Evolutionary conservation across 2,888 invertebrate genomes (phyloP), one percentile per base, ranked within the genome.

Genomic region (Malacosoma neustria): DNA sequence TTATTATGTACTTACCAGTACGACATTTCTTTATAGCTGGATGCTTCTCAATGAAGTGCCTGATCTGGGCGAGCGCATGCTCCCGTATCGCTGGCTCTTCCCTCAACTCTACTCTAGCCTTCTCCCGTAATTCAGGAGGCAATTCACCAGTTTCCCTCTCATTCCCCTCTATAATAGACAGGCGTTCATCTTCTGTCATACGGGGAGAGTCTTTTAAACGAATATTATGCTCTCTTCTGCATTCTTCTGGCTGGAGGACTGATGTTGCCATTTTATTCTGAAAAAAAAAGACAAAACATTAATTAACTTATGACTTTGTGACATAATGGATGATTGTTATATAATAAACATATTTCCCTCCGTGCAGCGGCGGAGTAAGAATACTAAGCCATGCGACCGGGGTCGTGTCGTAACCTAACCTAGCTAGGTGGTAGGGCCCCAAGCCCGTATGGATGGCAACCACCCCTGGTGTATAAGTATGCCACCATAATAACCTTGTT

Each of bases 21-120:
- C 95, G 88, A 68, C 95, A 95, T 56, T 89, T 90, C 55, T 90
- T 92, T 48, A 96, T 96, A 38, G 90, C 88, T 0, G 93, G 92
- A 76, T 95, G 94, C 68, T 94, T 95, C 34, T 87, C 81, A 46
- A 95, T 93, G 89, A 95, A 96, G 50, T 94, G 92, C 36, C 93
- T 87, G 82, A 96, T 90, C 63, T 94, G 94, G 7, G 89, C 80
- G 54, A 96, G 59, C 0, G 93, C 91, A 51, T 95, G 93, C 3
- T 91, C 89, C 32, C 94, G 84, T 4, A 91, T 88, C 6, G 88
- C 89, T 12, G 93, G 92, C 57, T 95, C 94, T 70, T 96, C 96
- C 32, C 94, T 87, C 13, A 96, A 81, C 64, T 96, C 95, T 30
- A 89, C 81, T 48, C 91, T 84, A 30, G 94, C 94, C 31, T 88